These are phyloP conservation scores for Jaculus jaculus DNA, from an alignment of 2,113 vertebrate species.

Conservation along the genomic window DNA sequence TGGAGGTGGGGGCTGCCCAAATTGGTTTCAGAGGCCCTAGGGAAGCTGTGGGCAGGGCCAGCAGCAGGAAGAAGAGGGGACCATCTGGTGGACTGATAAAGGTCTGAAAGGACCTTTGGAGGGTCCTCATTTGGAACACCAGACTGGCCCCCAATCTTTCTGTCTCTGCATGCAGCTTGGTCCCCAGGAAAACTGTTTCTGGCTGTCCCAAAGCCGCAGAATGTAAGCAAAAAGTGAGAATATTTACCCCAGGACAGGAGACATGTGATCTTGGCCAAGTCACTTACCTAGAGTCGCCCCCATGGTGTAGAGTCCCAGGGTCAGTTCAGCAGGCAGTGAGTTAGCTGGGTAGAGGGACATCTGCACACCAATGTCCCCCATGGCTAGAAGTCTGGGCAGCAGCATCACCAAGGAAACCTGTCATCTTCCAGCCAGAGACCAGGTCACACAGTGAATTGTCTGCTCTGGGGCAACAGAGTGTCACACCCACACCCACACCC, in stretches of 20 bases:
- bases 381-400: neutral
- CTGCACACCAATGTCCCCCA: neutral
- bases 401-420: constrained; percentile 53
- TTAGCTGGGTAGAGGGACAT: neutral
- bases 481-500: no score
- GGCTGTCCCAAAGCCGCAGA: no score
- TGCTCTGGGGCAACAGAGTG: neutral
- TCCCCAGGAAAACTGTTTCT: neutral
- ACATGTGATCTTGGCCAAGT: neutral
- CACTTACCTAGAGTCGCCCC: neutral
- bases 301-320: no score
- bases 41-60: neutral
- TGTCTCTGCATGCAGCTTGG: no score
- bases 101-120: neutral
- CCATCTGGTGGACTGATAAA: neutral
- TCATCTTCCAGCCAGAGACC: constrained; percentile 37
- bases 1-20: fast-evolving
- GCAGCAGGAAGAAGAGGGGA: neutral
- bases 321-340: neutral
- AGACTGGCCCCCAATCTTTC: neutral
- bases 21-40: neutral
- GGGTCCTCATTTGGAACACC: neutral
- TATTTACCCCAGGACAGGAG: neutral
- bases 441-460: constrained; percentile 21
- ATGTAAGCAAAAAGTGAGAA: neutral